phyloP scores from a whole-genome alignment of 2,888 invertebrate genomes.

The Drosophila paramelanica region DNA sequence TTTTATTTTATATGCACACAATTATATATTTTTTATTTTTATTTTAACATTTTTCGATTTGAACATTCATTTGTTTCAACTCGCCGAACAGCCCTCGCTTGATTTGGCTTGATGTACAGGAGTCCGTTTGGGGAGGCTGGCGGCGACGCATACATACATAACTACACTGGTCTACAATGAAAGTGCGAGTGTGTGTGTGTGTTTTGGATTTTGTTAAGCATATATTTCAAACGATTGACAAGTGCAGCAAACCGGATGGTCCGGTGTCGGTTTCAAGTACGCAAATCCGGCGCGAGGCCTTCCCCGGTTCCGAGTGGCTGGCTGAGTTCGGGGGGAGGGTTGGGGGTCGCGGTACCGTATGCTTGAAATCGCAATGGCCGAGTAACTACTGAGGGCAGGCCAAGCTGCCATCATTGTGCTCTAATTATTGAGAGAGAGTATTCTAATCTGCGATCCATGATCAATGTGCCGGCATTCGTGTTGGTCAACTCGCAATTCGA shows the following conservation, averaged over 20 bases:
- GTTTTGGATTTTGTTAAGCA: constrained; percentile 3
- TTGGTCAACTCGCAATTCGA: too few relatives aligned
- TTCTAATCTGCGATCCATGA: too few relatives aligned
- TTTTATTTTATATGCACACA: too few relatives aligned
- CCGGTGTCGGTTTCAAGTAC: constrained; percentile 30
- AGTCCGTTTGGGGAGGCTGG: too few relatives aligned
- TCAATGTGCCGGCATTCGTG: not conserved
- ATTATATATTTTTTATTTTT: too few relatives aligned
- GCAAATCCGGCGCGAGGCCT: constrained; percentile 29
- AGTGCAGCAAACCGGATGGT: constrained; percentile 24
- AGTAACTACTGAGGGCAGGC: constrained; percentile 4
- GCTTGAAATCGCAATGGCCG: constrained; percentile 35
- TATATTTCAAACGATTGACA: constrained; percentile 20
- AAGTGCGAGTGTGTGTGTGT: not conserved
- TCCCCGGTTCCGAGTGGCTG: not conserved
- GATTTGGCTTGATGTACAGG: too few relatives aligned
- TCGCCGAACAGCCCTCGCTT: too few relatives aligned
- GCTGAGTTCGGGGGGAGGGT: not conserved
- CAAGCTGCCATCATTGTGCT: too few relatives aligned
- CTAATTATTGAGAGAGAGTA: too few relatives aligned
- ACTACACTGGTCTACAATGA: not conserved
- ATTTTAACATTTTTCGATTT: too few relatives aligned
- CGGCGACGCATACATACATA: too few relatives aligned
- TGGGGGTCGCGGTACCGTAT: constrained; percentile 33
- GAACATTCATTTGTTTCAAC: too few relatives aligned